phyloP scores from a whole-genome alignment of 2,888 invertebrate genomes.

The Therioaphis trifolii region DNA sequence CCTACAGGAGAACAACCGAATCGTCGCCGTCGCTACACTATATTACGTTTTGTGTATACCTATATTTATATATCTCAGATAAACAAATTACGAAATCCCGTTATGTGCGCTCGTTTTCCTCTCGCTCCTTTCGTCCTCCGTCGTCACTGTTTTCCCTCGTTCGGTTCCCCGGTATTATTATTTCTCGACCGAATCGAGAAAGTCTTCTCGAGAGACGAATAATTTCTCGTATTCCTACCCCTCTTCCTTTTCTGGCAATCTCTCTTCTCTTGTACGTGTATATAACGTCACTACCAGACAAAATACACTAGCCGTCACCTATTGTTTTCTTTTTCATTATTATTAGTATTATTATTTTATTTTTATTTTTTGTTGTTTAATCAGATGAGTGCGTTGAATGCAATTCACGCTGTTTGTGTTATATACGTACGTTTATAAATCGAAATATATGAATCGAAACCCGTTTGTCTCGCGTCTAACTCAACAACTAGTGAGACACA shows the following conservation, averaged over 20 bases:
- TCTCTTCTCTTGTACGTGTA: neutral
- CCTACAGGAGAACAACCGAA: too few relatives aligned
- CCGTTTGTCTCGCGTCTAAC: too few relatives aligned
- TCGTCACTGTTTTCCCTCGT: neutral
- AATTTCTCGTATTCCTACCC: neutral
- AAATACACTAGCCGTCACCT: neutral
- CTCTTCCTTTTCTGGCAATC: too few relatives aligned
- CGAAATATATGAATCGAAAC: too few relatives aligned
- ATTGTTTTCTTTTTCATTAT: neutral
- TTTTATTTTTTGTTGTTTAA: too few relatives aligned
- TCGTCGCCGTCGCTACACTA: too few relatives aligned
- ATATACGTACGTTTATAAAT: too few relatives aligned
- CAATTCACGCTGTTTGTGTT: too few relatives aligned
- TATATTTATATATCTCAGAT: neutral
- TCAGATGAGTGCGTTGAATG: too few relatives aligned
- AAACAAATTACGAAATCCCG: neutral
- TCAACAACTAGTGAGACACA: too few relatives aligned
- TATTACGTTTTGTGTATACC: too few relatives aligned
- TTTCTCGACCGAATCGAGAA: neutral
- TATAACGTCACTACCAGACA: neutral
- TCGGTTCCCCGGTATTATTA: neutral
- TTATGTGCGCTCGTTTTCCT: neutral
- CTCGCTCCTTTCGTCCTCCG: neutral
- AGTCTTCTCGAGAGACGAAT: slow-evolving; percentile 39
- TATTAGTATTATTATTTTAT: too few relatives aligned